These are phyloP conservation scores for Manduca sexta DNA, from an alignment of 1,140 invertebrate genomes.

Conservation along the genomic window DNA sequence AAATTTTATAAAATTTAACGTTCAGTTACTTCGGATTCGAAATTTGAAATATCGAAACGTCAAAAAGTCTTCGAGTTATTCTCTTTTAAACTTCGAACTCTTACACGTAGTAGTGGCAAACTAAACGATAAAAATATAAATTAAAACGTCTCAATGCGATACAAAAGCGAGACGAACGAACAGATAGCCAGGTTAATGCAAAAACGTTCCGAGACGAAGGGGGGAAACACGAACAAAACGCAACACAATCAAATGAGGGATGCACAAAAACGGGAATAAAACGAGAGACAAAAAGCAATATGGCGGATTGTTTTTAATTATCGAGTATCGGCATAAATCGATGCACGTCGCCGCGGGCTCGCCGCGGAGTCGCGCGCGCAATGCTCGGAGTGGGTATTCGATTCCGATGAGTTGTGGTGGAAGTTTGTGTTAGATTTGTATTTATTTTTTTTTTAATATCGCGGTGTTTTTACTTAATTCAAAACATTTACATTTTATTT, in stretches of 20 bases:
- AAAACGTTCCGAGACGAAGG: conserved; percentile 33
- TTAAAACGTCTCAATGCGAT: conserved; percentile 59
- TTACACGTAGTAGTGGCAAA: not conserved
- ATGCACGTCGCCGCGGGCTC: conserved; percentile 60
- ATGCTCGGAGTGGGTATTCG: conserved; percentile 22
- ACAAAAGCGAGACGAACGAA: conserved; percentile 41
- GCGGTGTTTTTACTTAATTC: too few relatives aligned
- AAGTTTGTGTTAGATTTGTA: too few relatives aligned
- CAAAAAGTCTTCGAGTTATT: too few relatives aligned
- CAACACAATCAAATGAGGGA: conserved; percentile 69
- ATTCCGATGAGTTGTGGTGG: not conserved
- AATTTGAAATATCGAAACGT: too few relatives aligned
- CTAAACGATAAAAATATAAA: conserved; percentile 46
- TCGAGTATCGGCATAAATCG: conserved; percentile 72
- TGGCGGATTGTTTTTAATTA: conserved; percentile 74
- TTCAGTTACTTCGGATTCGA: too few relatives aligned
- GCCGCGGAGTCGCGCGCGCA: conserved; percentile 31
- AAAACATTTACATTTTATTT: too few relatives aligned
- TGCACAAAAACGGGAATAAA: conserved; percentile 65
- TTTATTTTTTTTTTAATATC: too few relatives aligned
- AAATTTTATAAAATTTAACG: too few relatives aligned
- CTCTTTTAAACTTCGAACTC: too few relatives aligned
- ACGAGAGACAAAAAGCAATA: conserved; percentile 63
- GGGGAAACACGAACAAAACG: conserved; percentile 44
- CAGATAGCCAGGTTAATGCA: conserved; percentile 52